Conservation (phyloP, 2,113 vertebrate genomes). For the Nibea coibor region DNA sequence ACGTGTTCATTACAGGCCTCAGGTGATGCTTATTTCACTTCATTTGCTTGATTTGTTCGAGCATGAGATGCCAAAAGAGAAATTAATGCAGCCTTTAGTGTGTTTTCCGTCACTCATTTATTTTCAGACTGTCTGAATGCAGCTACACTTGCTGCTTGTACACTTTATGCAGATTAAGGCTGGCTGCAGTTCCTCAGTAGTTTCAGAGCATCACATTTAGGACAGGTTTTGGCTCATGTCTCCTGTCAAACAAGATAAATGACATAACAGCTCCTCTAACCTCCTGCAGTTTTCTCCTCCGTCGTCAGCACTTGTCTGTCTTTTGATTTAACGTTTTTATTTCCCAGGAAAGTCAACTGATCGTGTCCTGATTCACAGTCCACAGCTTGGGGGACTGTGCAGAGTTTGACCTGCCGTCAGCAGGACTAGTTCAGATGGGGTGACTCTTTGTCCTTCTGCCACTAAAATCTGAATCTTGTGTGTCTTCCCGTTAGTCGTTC, state of each 20-base stretch:
- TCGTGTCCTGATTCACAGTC: not conserved
- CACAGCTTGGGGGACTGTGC: not conserved
- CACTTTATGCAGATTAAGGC: not conserved
- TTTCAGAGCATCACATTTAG: not conserved
- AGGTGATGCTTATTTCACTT: not conserved
- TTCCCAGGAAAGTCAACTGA: not conserved
- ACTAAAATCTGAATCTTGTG: constrained; percentile 16
- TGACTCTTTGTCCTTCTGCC: not conserved
- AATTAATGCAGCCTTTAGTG: not conserved
- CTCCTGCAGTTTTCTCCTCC: not conserved
- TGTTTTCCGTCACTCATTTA: not conserved
- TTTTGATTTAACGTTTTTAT: not conserved
- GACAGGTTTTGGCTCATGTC: not conserved
- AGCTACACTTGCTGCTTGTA: not conserved
- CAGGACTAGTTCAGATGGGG: not conserved
- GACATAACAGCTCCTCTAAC: not conserved
- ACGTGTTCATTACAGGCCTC: not conserved
- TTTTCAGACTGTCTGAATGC: not conserved
- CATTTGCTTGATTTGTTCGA: not conserved
- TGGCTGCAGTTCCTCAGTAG: not conserved
- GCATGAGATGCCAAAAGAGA: not conserved
- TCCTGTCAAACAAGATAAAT: not conserved
- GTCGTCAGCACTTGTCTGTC: not conserved
- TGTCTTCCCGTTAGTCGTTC: constrained; percentile 68
- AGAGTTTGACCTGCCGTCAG: not conserved